phyloP scores from a whole-genome alignment of 35 echinoderm and acorn worm species.

The Apostichopus japonicus region DNA sequence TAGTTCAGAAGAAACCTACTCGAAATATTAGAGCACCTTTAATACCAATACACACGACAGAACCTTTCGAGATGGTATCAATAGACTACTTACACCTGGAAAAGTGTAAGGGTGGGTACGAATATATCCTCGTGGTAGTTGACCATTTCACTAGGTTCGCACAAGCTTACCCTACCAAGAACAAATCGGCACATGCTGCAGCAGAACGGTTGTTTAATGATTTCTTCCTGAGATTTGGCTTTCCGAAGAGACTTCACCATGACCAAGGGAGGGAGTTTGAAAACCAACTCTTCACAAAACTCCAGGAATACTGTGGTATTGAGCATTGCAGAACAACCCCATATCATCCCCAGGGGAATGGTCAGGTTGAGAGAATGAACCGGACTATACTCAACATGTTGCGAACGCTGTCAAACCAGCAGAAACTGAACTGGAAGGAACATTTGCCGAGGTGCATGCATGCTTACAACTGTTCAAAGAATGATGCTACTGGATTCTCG shows the following conservation, averaged over 20 bases:
- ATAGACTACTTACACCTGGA: conserved; percentile 73
- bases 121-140: conserved; percentile 34
- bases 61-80: conserved; percentile 58
- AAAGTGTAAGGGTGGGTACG: too few species aligned
- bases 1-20: too few species aligned
- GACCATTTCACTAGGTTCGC: conserved; percentile 74
- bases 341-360: conserved; percentile 57
- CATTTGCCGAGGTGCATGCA: too few species aligned
- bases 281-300: conserved; percentile 46
- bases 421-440: too few species aligned
- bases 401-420: too few species aligned
- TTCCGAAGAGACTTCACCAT: conserved; percentile 61
- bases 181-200: conserved; percentile 62
- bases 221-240: conserved; percentile 65
- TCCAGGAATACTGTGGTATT: conserved; percentile 42
- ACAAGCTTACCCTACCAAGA: conserved; percentile 74
- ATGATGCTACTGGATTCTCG: too few species aligned
- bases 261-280: conserved; percentile 76
- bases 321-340: conserved; percentile 31
- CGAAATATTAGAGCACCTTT: too few species aligned
- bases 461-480: too few species aligned
- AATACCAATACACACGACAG: conserved; percentile 16
- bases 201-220: conserved; percentile 63
- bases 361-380: not conserved
- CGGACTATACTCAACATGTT: conserved; percentile 66